These are phyloP conservation scores for Eurystomus gularis DNA, from an alignment of 2,113 vertebrate genomes.

Conservation along the genomic window DNA sequence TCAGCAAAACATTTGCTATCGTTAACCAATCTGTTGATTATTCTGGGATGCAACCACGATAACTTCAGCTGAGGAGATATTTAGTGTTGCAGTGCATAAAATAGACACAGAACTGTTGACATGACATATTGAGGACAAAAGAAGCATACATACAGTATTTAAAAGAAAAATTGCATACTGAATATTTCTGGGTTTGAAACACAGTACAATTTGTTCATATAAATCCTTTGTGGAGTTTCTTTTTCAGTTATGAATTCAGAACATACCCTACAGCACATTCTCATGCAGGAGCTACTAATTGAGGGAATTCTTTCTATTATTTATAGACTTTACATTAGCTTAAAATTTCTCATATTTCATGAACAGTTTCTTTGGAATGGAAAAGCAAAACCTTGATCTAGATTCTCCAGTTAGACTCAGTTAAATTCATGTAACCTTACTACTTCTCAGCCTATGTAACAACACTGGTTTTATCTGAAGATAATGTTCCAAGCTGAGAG, in stretches of 20 bases:
- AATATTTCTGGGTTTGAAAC: constrained; percentile 20
- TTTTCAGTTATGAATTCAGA: constrained; percentile 38
- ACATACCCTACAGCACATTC: constrained; percentile 40
- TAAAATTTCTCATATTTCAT: constrained; percentile 37
- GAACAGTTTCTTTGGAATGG: not conserved
- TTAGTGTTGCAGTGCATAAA: not conserved
- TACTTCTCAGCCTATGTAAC: not conserved
- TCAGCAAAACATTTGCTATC: constrained; percentile 20
- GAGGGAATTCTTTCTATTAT: constrained; percentile 42
- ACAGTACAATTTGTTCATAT: constrained; percentile 24
- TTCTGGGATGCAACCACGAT: not conserved
- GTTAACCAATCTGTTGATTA: not conserved
- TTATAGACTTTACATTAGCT: constrained; percentile 43
- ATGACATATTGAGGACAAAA: constrained; percentile 58
- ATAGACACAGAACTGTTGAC: constrained; percentile 3
- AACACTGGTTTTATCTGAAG: not conserved
- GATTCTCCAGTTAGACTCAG: not conserved
- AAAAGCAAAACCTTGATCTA: not conserved
- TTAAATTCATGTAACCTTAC: not conserved
- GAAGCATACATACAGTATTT: not conserved
- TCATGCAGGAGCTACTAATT: constrained; percentile 3
- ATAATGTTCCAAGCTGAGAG: not conserved
- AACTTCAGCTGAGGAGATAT: not conserved
- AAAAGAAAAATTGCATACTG: not conserved
- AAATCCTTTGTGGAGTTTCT: constrained; percentile 5